Base-by-base conservation (phyloP, 2,113 vertebrate genomes). In the Oncorhynchus tshawytscha region DNA sequence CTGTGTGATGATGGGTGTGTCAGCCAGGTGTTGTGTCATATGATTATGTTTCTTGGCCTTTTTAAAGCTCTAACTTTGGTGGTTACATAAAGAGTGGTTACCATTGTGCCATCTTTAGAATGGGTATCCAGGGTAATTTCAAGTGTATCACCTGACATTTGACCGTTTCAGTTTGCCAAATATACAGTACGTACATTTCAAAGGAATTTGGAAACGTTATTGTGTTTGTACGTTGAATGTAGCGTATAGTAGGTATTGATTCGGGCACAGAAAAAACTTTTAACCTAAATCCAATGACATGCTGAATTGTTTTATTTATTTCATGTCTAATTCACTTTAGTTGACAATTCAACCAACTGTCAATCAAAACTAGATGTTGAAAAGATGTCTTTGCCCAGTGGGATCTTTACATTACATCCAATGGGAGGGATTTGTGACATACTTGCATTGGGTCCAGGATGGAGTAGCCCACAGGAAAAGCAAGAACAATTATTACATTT, bases 81-180 rank as follows among this genome's bases (percentile, higher is more conserved):
- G 16, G 75, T 86, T 87, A 78, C 80, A 88, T 83, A 70, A 86
- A 82, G 29, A 76, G 39, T 1, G 70, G n/a, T 34, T 66, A 22
- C 67, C 75, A 80, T 88, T 86, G 81, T 91, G 59, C 8, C 29
- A 29, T 39, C 65, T 34, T 73, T 75, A 70, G 70, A 81, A 73
- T 70, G 25, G 67, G n/a, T 85, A 79, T 81, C 72, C 0, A n/a
- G 39, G 60, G 45, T 79, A 18, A 18, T 24, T 69, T 77, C 12
- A 66, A 24, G 45, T 84, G 67, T 80, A 85, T 84, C 68, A 5
- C 64, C 57, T 86, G 76, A 84, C 81, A 82, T 75, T 51, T 74
- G 66, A 80, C 3, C 45, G 22, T 25, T 78, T 13, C 0, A 45
- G 66, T 71, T 45, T 72, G 29, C 74, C 78, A 75, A 72, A 81